Conservation (phyloP, 1,140 invertebrate species). For the Drosophila rufa region DNA sequence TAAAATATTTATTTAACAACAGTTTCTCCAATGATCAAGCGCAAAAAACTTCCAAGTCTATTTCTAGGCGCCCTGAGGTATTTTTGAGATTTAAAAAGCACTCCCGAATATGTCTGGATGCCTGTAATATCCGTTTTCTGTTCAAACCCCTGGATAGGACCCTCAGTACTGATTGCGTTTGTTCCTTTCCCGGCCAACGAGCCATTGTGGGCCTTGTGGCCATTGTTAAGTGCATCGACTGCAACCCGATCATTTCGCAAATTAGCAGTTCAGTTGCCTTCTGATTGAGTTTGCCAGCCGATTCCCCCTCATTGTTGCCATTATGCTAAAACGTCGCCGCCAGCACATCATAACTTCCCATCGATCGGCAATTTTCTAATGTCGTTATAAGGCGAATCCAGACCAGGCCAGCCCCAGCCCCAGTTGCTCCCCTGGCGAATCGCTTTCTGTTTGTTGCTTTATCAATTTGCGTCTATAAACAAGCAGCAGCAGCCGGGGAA, state of each 20-base stretch:
- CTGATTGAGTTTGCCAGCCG: constrained; percentile 26
- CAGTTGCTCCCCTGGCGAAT: constrained; percentile 14
- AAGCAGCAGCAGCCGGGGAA: constrained; percentile 16
- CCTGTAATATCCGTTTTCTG: not conserved
- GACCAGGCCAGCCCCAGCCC: not conserved
- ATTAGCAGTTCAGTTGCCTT: constrained; percentile 29
- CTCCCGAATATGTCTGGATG: not conserved
- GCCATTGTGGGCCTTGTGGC: not conserved
- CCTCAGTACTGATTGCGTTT: not conserved
- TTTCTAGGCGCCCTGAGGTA: not conserved
- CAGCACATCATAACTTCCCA: constrained; percentile 62
- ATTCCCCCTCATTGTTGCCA: constrained; percentile 18
- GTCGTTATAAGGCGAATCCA: constrained; percentile 35
- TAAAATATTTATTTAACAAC: too few species aligned
- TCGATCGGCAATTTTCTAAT: constrained; percentile 72
- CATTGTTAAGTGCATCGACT: constrained; percentile 15
- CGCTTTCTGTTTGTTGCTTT: constrained; percentile 38
- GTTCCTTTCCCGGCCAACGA: not conserved
- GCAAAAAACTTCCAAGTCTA: too few species aligned
- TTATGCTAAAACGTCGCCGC: constrained; percentile 40
- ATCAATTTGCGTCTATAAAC: constrained; percentile 51
- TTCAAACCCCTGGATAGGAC: too few species aligned
- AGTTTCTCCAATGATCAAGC: too few species aligned
- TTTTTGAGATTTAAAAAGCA: not conserved
- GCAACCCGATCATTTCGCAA: constrained; percentile 21